Evolutionary conservation across 2,888 invertebrate species (phyloP).

Genomic region (Eulithis prunata): DNA sequence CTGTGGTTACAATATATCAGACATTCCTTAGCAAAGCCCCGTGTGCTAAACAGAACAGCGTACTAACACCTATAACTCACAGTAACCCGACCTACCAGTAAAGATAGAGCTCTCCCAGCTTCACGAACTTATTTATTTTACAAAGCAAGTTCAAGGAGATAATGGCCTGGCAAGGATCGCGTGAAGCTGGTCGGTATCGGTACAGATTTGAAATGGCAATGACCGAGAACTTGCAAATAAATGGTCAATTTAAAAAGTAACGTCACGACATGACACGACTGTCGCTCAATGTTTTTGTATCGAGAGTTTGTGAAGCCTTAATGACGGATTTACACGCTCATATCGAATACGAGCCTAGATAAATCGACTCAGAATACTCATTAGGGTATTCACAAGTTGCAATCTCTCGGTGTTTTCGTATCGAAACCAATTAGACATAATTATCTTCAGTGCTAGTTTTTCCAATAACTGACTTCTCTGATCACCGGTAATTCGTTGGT

Average conservation of each 20-base stretch:
- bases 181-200: conserved; percentile 49
- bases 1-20: neutral
- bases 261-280: conserved; percentile 40
- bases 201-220: conserved; percentile 65
- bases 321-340: too few species aligned
- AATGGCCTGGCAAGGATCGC: conserved; percentile 47
- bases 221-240: conserved; percentile 58
- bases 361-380: neutral
- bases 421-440: too few species aligned
- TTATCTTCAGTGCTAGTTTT: too few species aligned
- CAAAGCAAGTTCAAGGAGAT: conserved; percentile 26
- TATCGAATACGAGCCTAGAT: too few species aligned
- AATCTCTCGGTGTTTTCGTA: too few species aligned
- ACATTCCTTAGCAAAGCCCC: conserved; percentile 1
- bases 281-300: conserved; percentile 21
- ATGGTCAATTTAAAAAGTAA: conserved; percentile 43
- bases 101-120: conserved; percentile 39
- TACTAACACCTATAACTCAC: conserved; percentile 38
- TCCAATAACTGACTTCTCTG: too few species aligned
- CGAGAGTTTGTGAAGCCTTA: too few species aligned
- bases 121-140: conserved; percentile 27
- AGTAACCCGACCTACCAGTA: conserved; percentile 43
- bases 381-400: conserved; percentile 1
- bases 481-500: too few species aligned
- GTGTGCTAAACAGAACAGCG: neutral